Conservation (phyloP, 1,140 invertebrate species). For the Hycleus phaleratus region DNA sequence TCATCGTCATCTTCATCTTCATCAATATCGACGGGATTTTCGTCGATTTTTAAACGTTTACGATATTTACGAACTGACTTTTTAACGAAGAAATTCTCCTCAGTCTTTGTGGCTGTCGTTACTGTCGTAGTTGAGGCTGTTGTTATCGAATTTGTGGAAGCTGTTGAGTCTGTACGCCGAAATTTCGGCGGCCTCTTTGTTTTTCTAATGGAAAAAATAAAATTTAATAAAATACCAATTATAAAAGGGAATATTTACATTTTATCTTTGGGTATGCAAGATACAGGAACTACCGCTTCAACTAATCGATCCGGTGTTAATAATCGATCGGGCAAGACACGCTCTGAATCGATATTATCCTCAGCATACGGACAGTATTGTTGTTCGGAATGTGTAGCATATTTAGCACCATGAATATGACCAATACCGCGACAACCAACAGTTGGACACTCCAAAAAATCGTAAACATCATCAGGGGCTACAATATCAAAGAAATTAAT, state of each 20-base stretch:
- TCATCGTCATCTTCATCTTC: slow-evolving; percentile 6
- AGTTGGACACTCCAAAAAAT: slow-evolving; percentile 58
- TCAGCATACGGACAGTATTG: slow-evolving; percentile 79
- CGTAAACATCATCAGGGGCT: slow-evolving; percentile 54
- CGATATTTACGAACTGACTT: slow-evolving; percentile 14
- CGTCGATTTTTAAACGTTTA: slow-evolving; percentile 1
- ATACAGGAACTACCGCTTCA: slow-evolving; percentile 36
- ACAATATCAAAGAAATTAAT: slow-evolving; percentile 7
- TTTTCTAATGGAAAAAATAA: slow-evolving; percentile 20
- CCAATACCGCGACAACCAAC: slow-evolving; percentile 74
- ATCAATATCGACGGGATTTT: neutral
- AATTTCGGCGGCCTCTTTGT: slow-evolving; percentile 25
- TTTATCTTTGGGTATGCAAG: slow-evolving; percentile 38
- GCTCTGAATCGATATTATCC: slow-evolving; percentile 58
- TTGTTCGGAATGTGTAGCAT: slow-evolving; percentile 64
- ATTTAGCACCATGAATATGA: slow-evolving; percentile 66
- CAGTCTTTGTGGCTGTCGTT: slow-evolving; percentile 18
- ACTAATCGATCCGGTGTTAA: slow-evolving; percentile 32
- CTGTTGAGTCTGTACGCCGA: slow-evolving; percentile 29
- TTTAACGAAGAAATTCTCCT: neutral
- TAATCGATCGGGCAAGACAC: slow-evolving; percentile 48
- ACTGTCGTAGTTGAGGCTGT: slow-evolving; percentile 12
- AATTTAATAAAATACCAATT: neutral
- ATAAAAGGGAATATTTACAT: slow-evolving; percentile 28
- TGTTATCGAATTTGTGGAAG: slow-evolving; percentile 2